Evolutionary conservation across 2,797 vertebrate species (phyloP).

Genomic region (Zalophus californianus): DNA sequence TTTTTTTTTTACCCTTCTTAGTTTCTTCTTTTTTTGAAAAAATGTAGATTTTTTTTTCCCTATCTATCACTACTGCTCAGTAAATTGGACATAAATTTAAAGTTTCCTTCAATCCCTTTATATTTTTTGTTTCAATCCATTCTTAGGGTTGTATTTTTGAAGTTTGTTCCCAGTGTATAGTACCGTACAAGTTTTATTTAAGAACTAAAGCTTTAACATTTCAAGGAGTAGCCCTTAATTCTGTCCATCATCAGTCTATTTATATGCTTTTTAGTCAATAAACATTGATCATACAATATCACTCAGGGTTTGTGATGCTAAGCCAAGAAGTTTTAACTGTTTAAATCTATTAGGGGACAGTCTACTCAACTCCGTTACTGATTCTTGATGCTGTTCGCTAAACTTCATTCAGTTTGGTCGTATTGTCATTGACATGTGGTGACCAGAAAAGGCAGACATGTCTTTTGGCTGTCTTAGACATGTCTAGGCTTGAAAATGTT

Average conservation of each 20-base stretch:
- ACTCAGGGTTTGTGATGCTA: not conserved
- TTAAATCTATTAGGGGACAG: not conserved
- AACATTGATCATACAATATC: not conserved
- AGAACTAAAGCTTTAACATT: not conserved
- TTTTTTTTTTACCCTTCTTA: not conserved
- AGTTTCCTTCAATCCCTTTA: not conserved
- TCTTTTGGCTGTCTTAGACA: not conserved
- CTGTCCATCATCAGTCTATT: not conserved
- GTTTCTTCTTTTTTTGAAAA: not conserved
- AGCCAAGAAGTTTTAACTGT: not conserved
- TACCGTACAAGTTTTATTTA: constrained; percentile 13
- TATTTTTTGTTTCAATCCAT: constrained; percentile 38
- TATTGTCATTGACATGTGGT: not conserved
- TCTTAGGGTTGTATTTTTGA: not conserved
- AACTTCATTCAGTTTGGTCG: not conserved
- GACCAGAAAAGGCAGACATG: not conserved
- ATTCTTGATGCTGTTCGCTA: not conserved
- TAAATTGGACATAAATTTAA: not conserved
- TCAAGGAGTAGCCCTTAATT: constrained; percentile 30
- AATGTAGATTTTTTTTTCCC: not conserved
- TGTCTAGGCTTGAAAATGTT: not conserved
- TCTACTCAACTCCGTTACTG: not conserved
- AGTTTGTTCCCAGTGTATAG: not conserved
- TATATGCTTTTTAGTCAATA: not conserved
- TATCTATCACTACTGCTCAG: not conserved